These are phyloP conservation scores for Drosophila cyrtoloma DNA, from an alignment of 2,888 invertebrate genomes.

Conservation along the genomic window DNA sequence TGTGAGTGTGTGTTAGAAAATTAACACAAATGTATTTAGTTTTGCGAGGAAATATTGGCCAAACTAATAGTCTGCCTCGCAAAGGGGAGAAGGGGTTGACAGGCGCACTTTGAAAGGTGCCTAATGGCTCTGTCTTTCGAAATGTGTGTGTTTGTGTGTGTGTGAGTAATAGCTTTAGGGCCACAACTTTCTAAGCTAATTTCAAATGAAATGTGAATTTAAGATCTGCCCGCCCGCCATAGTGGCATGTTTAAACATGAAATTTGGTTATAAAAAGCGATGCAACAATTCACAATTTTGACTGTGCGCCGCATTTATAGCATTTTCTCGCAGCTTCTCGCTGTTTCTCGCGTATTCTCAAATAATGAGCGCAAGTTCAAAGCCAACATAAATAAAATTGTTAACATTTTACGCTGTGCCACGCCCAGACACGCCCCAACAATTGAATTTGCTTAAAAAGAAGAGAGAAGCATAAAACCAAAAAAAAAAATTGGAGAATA, in stretches of 20 bases:
- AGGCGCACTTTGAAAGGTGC: constrained; percentile 56
- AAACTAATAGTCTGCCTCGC: constrained; percentile 55
- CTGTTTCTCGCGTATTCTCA: constrained; percentile 33
- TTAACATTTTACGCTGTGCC: constrained; percentile 68
- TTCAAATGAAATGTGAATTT: constrained; percentile 40
- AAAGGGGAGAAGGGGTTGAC: constrained; percentile 6
- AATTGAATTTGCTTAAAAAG: constrained; percentile 68
- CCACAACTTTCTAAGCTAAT: constrained; percentile 63
- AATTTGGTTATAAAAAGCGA: constrained; percentile 6
- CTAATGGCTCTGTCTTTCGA: constrained; percentile 35
- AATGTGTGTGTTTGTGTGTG: constrained; percentile 6
- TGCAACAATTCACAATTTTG: constrained; percentile 43
- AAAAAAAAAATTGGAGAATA: no score
- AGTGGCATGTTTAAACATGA: constrained; percentile 17
- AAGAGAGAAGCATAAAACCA: constrained; percentile 9
- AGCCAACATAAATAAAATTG: constrained; percentile 81
- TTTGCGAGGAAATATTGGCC: constrained; percentile 53
- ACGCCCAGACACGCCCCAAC: constrained; percentile 67
- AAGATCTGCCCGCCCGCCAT: constrained; percentile 15
- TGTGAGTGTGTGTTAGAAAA: constrained; percentile 54
- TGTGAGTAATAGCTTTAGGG: constrained; percentile 56
- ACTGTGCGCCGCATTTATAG: constrained; percentile 25
- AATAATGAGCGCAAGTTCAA: constrained; percentile 79
- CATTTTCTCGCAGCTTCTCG: constrained; percentile 27
- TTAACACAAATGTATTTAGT: constrained; percentile 81